Evolutionary conservation across 2,888 invertebrate species (phyloP), one percentile per base, ranked within the genome.

Genomic region (Acronicta alni): DNA sequence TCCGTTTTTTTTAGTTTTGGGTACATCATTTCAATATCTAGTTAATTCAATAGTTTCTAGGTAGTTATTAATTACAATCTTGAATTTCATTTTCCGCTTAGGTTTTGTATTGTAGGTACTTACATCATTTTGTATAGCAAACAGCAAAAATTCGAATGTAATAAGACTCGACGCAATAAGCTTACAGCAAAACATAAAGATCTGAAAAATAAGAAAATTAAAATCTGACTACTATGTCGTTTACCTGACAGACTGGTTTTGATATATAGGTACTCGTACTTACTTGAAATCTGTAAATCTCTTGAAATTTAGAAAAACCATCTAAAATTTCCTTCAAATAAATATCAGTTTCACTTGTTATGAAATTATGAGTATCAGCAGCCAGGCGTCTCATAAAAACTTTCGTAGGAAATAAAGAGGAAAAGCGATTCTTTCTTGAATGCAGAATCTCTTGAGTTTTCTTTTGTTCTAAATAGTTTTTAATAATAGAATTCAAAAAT

Each of bases 401-500:
- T 60, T 73, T 76, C 1, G 76, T 72, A 9, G 78, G 66, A 38
- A 64, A 61, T 23, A 61, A 55, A 5, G 62, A 54, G 17, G 55
- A 43, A 42, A 69, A 49, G 4, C 48, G 32, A 12, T 48, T 20
- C 16, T 38, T 59, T 38, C 26, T 55, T 38, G 35, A 62, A 35
- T 59, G 26, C 15, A 54, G 46, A 41, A 58, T 44, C 12, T 20
- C 15, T 44, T 51, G 57, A 38, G 38, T 39, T 14, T 67, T 66
- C 38, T 67, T 64, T 30, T 49, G 61, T 35, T 78, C 68, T 35
- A 89, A 72, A 61, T 87, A 83, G 42, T 87, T 89, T 10, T 61
- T 66, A 26, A 91, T 77, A 3, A 90, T 83, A 8, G 79, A 70
- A 60, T 91, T 91, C 1, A 90, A 64, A 47, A 85, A 86, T 7